These are phyloP conservation scores for Riparia riparia DNA, from an alignment of 2,113 vertebrate genomes.

Conservation along the genomic window DNA sequence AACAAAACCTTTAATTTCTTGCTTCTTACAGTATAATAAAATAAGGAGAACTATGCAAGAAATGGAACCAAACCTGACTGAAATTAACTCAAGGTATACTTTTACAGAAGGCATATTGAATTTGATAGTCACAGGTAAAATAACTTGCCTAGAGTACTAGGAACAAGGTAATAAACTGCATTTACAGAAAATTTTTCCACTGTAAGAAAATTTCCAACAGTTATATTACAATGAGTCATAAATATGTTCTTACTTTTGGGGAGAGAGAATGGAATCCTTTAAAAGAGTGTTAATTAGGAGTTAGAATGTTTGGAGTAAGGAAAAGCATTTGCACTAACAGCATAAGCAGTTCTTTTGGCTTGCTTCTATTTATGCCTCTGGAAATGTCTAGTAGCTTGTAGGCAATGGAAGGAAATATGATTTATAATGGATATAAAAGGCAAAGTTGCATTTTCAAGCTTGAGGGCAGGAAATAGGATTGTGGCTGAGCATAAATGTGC, in stretches of 20 bases:
- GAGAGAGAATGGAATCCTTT: not conserved
- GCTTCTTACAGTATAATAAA: not conserved
- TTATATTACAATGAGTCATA: not conserved
- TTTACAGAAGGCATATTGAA: not conserved
- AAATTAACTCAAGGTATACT: not conserved
- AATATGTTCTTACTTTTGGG: not conserved
- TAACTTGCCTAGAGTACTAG: not conserved
- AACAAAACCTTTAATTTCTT: not conserved
- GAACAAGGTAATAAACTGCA: not conserved
- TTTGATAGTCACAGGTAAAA: not conserved
- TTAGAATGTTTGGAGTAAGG: not conserved
- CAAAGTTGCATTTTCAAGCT: conserved; percentile 33
- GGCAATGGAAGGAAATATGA: conserved; percentile 26
- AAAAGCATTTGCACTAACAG: not conserved
- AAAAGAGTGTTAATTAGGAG: not conserved
- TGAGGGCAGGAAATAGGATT: conserved; percentile 42
- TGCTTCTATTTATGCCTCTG: conserved; percentile 39
- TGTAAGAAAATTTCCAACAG: not conserved
- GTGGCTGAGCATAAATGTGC: conserved; percentile 11
- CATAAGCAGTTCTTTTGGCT: not conserved
- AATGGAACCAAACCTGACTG: not conserved
- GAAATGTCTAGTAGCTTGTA: conserved; percentile 28
- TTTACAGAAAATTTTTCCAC: not conserved
- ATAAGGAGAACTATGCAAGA: not conserved
- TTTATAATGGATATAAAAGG: conserved; percentile 55